Base-by-base conservation (phyloP, 2,113 vertebrate genomes). In the Genyomyrus donnyi region DNA sequence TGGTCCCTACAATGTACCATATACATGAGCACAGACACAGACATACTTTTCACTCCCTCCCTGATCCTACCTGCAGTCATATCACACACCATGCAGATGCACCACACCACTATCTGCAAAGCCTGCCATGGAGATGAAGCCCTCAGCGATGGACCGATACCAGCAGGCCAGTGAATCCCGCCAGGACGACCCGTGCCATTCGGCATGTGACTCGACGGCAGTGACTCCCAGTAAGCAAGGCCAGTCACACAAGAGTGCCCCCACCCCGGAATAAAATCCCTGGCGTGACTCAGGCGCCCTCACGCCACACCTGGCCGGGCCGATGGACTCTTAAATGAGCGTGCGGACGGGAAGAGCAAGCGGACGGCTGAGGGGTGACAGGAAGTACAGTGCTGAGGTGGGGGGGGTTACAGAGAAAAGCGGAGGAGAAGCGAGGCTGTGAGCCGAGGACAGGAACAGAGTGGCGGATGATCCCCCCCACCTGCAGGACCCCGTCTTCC, bases 401-500 rank as follows among this genome's bases (percentile, higher is more conserved):
- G 7, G 58, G 66, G 66, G 66, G 5, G 5, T 35, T 35, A 77
- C 11, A 5, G 70, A 7, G 31, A 77, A 19, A 77, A 42, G 35
- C 13, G 13, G 27, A 35, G 35, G 35, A 77, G 15, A 13, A 39
- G 74, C 35, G 6, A 35, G 9, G 66, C n/a, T 74, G 27, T 3
- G 3, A 74, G 66, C 66, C 0, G 3, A 87, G 84, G 24, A 19
- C 27, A 66, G 56, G 87, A 45, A 15, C 24, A 58, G 35, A 42
- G 50, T 13, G 31, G 86, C n/a, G 7, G 86, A 31, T 58, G 86
- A 56, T 48, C 50, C 27, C 11, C 19, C 91, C 15, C 96, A 99
- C 98, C 98, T 97, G 94, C 88, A 98, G 92, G 50, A 93, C 92
- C 88, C 98, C 98, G 42, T 95, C 94, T 80, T 97, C 97, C 27